Base-by-base conservation (phyloP, 2,797 vertebrate species). In the Odontamblyopus rebecca region DNA sequence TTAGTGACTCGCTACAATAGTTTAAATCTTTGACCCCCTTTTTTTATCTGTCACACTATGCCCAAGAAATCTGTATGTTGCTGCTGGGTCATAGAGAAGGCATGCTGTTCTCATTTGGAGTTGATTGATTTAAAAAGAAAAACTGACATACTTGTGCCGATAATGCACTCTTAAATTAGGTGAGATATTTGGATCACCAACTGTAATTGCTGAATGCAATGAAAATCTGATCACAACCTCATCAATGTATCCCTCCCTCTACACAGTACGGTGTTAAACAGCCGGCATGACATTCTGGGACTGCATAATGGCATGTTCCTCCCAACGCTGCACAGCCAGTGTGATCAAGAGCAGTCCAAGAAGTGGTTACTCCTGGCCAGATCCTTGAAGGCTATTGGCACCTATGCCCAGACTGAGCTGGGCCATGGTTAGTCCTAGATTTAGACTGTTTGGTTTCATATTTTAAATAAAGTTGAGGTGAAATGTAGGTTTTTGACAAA, bases 361-460 rank as follows among this genome's bases (percentile, higher is more conserved):
- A 97, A 97, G 88, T 98, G 97, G 97, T 89, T 97, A 85, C 93
- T 87, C 62, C 86, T 94, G 84, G 84, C 91, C 68, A 32, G 57
- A 80, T 94, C 86, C 86, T 90, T 89, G 88, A 79, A 93, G 88
- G 95, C 89, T 86, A 35, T 97, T 87, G 97, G 98, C 92, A 98
- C 96, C 65, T 99, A 99, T 85, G 96, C 96, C 87, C 98, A 98
- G 92, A 98, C 97, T 73, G 97, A 99, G 87, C 53, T 99, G 93
- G 98, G 97, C 84, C 98, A 99, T 92, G 95, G 97, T 99, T 93
- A 99, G 96, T 99, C 91, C 74, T 82, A 73, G 78, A 83, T 53
- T 67, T 67, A 67, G 67, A 48, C 15, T 9, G 7, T 50, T 63
- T 44, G 38, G 19, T 41, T 44, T 38, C 51, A 70, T 0, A 54